phyloP scores from a whole-genome alignment of 2,888 invertebrate genomes.

The Scaptomyza reducta region DNA sequence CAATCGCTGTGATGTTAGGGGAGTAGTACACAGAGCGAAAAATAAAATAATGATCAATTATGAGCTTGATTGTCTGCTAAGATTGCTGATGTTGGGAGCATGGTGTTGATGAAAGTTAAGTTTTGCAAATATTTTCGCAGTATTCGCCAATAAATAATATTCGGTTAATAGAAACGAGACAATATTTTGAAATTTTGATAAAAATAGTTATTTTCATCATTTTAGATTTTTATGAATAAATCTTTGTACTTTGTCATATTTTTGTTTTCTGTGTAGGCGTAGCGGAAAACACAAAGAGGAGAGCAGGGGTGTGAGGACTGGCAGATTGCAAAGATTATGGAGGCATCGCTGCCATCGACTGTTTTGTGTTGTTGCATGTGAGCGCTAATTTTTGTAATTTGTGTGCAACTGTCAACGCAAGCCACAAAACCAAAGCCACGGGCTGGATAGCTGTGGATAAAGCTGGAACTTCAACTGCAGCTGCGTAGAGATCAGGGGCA shows the following conservation, averaged over 20 bases:
- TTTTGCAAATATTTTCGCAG: too few species aligned
- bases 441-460: conserved; percentile 34
- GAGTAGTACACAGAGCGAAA: conserved; percentile 2
- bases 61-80: not conserved
- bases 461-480: conserved; percentile 20
- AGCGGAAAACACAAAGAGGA: not conserved
- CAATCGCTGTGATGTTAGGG: conserved; percentile 34
- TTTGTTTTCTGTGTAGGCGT: not conserved
- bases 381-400: conserved; percentile 72
- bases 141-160: too few species aligned
- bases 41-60: not conserved
- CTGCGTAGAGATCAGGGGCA: not conserved
- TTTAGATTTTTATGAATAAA: too few species aligned
- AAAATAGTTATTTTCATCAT: too few species aligned
- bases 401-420: conserved; percentile 70
- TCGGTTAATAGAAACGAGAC: too few species aligned
- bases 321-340: conserved; percentile 55
- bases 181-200: too few species aligned
- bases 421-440: conserved; percentile 39
- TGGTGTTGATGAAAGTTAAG: too few species aligned
- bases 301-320: not conserved
- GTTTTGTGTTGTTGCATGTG: conserved; percentile 54
- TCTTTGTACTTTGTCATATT: too few species aligned
- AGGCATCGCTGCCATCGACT: conserved; percentile 41
- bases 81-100: not conserved